phyloP scores from a whole-genome alignment of 1,140 invertebrate genomes.

The Procambarus clarkii region DNA sequence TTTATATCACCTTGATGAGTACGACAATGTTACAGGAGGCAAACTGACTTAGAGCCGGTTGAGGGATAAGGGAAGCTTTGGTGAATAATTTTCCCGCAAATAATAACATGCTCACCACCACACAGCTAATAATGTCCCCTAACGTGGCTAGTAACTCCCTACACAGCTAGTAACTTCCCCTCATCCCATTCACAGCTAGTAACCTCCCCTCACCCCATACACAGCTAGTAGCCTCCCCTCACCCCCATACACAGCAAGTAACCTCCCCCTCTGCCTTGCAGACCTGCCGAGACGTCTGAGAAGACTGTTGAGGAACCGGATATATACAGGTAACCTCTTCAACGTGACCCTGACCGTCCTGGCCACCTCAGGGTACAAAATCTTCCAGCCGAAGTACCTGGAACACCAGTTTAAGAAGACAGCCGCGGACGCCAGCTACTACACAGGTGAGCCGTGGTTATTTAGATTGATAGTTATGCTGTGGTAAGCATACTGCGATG shows the following conservation, averaged over 20 bases:
- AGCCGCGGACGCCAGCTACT: neutral
- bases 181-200: neutral
- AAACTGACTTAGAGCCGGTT: no score
- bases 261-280: neutral
- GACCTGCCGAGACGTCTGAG: neutral
- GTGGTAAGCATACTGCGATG: neutral
- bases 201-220: neutral
- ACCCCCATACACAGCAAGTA: neutral
- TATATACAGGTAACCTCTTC: neutral
- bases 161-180: neutral
- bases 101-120: no score
- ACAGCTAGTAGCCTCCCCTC: neutral
- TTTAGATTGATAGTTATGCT: neutral
- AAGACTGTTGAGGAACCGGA: neutral
- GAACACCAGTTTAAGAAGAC: slow-evolving; percentile 1
- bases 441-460: neutral
- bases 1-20: no score
- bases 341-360: neutral
- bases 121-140: neutral
- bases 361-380: neutral
- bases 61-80: no score
- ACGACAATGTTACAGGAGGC: no score
- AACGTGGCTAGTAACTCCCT: neutral
- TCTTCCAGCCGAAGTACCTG: neutral
- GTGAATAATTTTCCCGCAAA: no score